A percentile compares a stretch with the other conserved stretches of the same genome.
Conservation (phyloP, 2,797 vertebrate species). For the Sebastes wilsoni region DNA sequence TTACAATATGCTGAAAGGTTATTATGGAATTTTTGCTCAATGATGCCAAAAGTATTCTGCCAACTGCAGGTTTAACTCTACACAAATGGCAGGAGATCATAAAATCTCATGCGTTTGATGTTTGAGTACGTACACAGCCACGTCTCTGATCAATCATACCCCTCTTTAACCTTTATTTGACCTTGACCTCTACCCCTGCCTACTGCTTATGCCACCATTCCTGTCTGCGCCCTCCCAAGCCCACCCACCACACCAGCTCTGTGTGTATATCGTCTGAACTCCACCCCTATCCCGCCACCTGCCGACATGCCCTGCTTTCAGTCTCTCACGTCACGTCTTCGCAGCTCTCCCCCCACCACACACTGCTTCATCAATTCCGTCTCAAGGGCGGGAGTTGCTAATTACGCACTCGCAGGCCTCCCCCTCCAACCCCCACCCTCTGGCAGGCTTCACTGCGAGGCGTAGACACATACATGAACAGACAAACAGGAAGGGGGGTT, state of each 20-base stretch:
- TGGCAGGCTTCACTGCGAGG: constrained; percentile 40
- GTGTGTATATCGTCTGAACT: neutral
- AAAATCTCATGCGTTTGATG: neutral
- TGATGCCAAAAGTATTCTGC: no score
- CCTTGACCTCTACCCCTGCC: neutral
- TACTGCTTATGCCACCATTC: neutral
- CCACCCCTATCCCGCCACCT: neutral
- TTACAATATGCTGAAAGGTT: no score
- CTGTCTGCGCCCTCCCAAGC: neutral
- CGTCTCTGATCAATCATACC: neutral
- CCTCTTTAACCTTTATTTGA: constrained; percentile 5
- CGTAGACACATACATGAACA: constrained; percentile 53
- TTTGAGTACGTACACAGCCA: neutral
- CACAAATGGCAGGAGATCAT: neutral
- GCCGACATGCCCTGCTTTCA: constrained; percentile 15
- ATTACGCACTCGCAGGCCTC: constrained; percentile 63
- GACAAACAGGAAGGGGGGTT: constrained; percentile 41
- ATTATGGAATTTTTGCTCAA: no score
- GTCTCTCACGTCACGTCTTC: constrained; percentile 7
- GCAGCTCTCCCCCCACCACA: constrained; percentile 9
- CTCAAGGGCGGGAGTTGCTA: constrained; percentile 62
- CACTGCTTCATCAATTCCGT: constrained; percentile 49
- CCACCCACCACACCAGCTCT: neutral
- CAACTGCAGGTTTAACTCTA: no score
- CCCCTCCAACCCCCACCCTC: constrained; percentile 3